Conservation (phyloP, 2,113 vertebrate species). For the Myodes glareolus region DNA sequence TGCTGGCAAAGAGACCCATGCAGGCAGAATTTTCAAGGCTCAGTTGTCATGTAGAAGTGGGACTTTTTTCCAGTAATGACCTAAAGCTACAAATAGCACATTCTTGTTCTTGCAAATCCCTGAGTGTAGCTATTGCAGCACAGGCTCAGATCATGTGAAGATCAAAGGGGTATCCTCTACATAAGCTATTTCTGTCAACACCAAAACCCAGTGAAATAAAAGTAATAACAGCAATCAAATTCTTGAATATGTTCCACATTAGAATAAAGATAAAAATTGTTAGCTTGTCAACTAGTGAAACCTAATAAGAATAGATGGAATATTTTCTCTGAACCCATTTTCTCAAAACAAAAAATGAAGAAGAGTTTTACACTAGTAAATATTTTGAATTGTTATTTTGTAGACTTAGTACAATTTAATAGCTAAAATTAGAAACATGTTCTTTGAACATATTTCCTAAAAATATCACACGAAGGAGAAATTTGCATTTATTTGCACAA, state of each 20-base stretch:
- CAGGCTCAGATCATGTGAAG: constrained; percentile 9
- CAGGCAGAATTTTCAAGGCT: constrained; percentile 69
- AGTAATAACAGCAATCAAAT: not conserved
- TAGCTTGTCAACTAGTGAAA: constrained; percentile 12
- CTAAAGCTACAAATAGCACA: constrained; percentile 71
- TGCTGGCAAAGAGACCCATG: constrained; percentile 29
- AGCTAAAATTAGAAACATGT: not conserved
- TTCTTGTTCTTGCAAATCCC: constrained; percentile 52
- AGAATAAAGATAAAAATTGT: not conserved
- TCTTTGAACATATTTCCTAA: not conserved
- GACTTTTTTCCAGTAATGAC: constrained; percentile 75
- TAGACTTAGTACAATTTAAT: not conserved
- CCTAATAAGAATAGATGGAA: not conserved
- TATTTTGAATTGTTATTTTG: not conserved
- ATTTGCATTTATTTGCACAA: not conserved
- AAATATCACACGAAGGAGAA: not conserved
- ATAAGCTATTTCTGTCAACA: not conserved
- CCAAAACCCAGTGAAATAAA: not conserved
- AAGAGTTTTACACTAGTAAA: not conserved
- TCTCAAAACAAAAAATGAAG: not conserved
- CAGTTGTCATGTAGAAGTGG: constrained; percentile 46
- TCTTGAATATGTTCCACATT: not conserved
- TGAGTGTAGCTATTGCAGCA: constrained; percentile 73
- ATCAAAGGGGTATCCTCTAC: not conserved
- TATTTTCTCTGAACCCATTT: not conserved